Conservation (phyloP, 2,797 vertebrate genomes). For the Tragelaphus eurycerus region DNA sequence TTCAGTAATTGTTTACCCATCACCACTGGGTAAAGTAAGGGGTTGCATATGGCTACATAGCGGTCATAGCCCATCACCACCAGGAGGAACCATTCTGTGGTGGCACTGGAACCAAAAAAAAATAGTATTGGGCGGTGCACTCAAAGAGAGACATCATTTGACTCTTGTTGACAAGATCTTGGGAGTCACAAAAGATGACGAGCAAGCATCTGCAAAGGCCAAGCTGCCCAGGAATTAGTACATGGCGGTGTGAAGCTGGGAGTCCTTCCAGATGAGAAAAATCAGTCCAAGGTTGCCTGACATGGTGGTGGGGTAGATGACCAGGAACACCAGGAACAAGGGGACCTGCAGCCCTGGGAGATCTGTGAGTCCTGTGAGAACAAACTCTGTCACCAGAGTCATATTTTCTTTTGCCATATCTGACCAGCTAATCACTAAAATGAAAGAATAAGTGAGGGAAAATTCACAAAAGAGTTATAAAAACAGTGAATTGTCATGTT, state of each 20-base stretch:
- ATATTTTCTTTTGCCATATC: constrained; percentile 42
- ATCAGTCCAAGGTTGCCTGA: constrained; percentile 47
- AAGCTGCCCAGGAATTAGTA: background rate
- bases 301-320: constrained; percentile 49
- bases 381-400: background rate
- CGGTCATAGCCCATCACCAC: constrained; percentile 70
- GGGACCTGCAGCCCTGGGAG: background rate
- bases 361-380: constrained; percentile 55
- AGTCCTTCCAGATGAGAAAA: background rate
- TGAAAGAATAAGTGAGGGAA: background rate
- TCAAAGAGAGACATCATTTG: background rate
- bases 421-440: background rate
- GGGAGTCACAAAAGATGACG: constrained; percentile 25
- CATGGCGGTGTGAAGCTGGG: background rate
- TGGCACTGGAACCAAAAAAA: constrained; percentile 48
- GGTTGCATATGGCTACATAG: constrained; percentile 72
- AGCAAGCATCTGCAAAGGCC: background rate
- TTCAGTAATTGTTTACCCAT: constrained; percentile 22
- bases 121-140: constrained; percentile 25
- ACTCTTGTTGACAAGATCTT: constrained; percentile 9
- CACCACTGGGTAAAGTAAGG: constrained; percentile 64
- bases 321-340: constrained; percentile 47
- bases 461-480: background rate
- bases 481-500: background rate
- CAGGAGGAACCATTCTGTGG: constrained; percentile 29